Conservation (phyloP, 2,797 vertebrate genomes). For the Rhyacichthys aspro region DNA sequence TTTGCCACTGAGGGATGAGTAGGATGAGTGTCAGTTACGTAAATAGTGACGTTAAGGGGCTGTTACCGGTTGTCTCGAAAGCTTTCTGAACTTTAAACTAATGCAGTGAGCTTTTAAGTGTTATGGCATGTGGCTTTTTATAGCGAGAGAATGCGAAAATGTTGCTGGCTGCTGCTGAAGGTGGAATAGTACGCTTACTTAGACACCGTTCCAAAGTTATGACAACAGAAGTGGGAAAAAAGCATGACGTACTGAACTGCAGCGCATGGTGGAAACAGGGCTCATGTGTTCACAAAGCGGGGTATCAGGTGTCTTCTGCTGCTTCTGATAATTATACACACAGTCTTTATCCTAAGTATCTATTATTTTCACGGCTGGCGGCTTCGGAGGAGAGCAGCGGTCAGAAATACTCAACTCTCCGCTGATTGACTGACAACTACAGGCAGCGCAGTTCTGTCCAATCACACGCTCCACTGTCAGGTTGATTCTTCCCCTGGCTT, state of each 20-base stretch:
- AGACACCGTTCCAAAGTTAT: not conserved
- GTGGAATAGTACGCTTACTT: not conserved
- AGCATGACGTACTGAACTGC: not conserved
- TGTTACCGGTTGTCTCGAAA: no score
- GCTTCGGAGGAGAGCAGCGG: slow-evolving; percentile 53
- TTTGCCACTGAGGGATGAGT: not conserved
- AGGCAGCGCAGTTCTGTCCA: slow-evolving; percentile 70
- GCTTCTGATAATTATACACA: slow-evolving; percentile 69
- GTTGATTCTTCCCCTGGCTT: slow-evolving; percentile 62
- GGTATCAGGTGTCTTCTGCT: slow-evolving; percentile 43
- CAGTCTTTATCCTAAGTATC: slow-evolving; percentile 71
- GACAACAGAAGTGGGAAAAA: not conserved
- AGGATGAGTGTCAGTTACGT: not conserved
- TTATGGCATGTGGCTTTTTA: no score
- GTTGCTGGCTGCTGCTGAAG: not conserved
- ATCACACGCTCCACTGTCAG: slow-evolving; percentile 75
- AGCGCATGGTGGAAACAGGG: not conserved
- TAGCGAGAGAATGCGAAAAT: not conserved
- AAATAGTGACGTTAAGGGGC: not conserved
- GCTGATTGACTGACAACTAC: slow-evolving; percentile 76
- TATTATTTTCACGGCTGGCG: slow-evolving; percentile 74
- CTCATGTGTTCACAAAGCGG: slow-evolving; percentile 46
- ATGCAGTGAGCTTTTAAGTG: no score
- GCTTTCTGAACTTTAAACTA: no score
- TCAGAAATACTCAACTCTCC: slow-evolving; percentile 72